Evolutionary conservation across 1,140 invertebrate species (phyloP), one percentile per base, ranked within the genome.

Genomic region (Lepidurus couesii): DNA sequence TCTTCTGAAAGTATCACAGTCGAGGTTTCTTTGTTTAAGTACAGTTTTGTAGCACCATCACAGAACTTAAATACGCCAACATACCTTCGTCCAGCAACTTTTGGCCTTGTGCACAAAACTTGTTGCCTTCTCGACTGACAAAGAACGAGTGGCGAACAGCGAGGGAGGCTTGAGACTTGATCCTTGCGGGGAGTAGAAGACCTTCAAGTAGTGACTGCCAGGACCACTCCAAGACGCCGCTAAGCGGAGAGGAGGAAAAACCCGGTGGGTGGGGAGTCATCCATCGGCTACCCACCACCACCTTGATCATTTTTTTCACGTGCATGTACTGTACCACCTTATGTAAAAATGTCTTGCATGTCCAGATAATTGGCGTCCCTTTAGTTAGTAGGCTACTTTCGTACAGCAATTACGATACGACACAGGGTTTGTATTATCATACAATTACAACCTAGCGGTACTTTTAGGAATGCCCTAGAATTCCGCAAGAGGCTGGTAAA

Each of bases 131-230:
- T 65, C 53, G 53, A 65, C 53, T 65, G 53, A 65, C 53, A 65
- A 65, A 65, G 53, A 65, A 65, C n/a, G 53, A 65, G 53, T 65
- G 53, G 53, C 53, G 53, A 65, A 65, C 53, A 65, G 53, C 53
- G 21, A 65, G 21, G 9, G 53, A 65, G 53, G 21, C 53, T 65
- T 65, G 53, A 65, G 53, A 65, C 53, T 7, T 65, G 53, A 65
- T 65, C 9, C 53, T 65, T 65, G 53, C 53, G 16, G 21, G 53
- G 16, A 13, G 21, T 13, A 65, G 53, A 65, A 65, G 16, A 13
- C 53, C 53, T 21, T 65, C 53, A 21, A 65, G 53, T 5, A 65
- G 53, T 7, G 16, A 21, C 6, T 13, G 53, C 53, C 53, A 65
- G 6, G n/a, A 65, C 53, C 16, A n/a, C 21, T 65, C 6, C 21